phyloP scores from a whole-genome alignment of 1,140 invertebrate species.

The Pogonomyrmex californicus region DNA sequence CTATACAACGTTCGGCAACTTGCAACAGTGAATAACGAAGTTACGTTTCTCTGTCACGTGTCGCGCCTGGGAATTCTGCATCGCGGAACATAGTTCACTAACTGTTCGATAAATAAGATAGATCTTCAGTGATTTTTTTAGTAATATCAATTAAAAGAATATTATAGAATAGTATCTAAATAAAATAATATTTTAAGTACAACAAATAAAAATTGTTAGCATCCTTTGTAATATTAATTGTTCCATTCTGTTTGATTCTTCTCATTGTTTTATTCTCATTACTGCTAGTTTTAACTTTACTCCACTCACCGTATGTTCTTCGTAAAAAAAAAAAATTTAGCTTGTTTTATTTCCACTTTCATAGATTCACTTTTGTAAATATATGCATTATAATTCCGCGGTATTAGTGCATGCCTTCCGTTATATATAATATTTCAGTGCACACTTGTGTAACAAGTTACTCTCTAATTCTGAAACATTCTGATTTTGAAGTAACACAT shows the following conservation, averaged over 20 bases:
- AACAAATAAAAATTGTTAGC: background rate
- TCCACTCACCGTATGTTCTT: background rate
- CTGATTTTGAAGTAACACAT: constrained; percentile 23
- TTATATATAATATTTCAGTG: constrained; percentile 25
- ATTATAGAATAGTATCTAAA: background rate
- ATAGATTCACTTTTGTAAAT: constrained; percentile 3
- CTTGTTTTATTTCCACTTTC: background rate
- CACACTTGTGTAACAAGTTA: background rate
- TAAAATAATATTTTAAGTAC: background rate
- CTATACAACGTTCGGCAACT: constrained; percentile 24
- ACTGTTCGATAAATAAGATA: constrained; percentile 23
- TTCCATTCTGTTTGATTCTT: background rate
- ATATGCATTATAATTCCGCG: background rate
- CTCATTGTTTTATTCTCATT: constrained; percentile 4
- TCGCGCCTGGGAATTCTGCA: background rate
- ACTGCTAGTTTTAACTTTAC: constrained; percentile 1
- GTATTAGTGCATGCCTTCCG: background rate
- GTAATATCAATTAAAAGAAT: background rate
- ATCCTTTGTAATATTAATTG: constrained; percentile 1
- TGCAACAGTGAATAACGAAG: constrained; percentile 28
- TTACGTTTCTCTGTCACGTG: background rate
- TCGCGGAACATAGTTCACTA: constrained; percentile 6
- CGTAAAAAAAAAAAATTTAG: background rate
- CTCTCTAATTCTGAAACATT: constrained; percentile 49
- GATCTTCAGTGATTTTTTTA: background rate